Evolutionary conservation across 2,888 invertebrate species (phyloP), one percentile per base, ranked within the genome.

Genomic region (Zootermopsis nevadensis): DNA sequence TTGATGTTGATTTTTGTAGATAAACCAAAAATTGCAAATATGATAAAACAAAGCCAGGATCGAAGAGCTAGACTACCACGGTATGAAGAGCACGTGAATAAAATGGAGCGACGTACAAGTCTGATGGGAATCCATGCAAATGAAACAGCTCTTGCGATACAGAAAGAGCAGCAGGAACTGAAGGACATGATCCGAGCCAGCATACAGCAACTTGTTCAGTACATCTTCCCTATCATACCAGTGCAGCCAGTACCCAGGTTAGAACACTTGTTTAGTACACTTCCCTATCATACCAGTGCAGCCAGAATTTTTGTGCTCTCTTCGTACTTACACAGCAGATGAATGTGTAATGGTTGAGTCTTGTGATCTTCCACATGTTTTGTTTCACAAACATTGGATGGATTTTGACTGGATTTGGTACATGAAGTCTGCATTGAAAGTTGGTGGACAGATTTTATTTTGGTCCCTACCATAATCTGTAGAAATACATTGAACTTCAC

Each of bases 191-290:
- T 92, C 10, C 90, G 92, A 84, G 89, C 89, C 77, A 91, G 93
- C 86, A 91, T 94, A 69, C 90, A 93, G 83, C 93, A 94, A 87
- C 89, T 95, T 81, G 91, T 93, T 67, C 90, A 93, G 83, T 94
- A 92, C 87, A 93, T 95, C 87, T 95, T 95, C 89, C 94, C 95
- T 10, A 93, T 95, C 84, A 89, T 89, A 31, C 89, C 90, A 87
- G 90, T 92, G 84, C 90, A 91, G 87, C 90, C 91, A 67, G 88
- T 88, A 66, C 89, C 89, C 88, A 89, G 90, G 92, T 92, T 74
- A n/a, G 74, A 60, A 10, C 3, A 27, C 4, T 2, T 60, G n/a
- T 60, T n/a, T 27, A 2, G 19, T 53, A 10, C 4, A n/a, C 60
- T 60, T 55, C n/a, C 27, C 19, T 19, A 19, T 48, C 19, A 48